phyloP scores from a whole-genome alignment of 2,888 invertebrate species.

The Philonicus albiceps region DNA sequence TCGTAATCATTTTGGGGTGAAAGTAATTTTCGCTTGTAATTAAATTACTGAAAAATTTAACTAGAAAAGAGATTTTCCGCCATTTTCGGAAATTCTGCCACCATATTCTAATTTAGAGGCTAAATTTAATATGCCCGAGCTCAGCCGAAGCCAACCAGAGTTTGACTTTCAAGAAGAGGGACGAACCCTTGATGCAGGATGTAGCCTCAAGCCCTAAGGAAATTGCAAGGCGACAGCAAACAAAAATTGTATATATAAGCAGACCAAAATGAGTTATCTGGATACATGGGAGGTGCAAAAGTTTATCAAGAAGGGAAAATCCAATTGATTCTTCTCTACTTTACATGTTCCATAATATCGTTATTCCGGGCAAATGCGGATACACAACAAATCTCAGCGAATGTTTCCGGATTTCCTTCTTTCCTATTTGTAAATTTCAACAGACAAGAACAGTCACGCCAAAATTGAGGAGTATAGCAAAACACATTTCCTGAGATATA shows the following conservation, averaged over 20 bases:
- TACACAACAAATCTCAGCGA: not conserved
- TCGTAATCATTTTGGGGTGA: not conserved
- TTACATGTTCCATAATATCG: not conserved
- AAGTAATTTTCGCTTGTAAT: not conserved
- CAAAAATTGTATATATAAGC: not conserved
- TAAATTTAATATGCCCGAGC: not conserved
- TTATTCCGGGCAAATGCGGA: not conserved
- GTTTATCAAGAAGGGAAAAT: not conserved
- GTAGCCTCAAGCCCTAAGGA: not conserved
- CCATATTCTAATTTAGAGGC: constrained; percentile 7
- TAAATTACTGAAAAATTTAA: not conserved
- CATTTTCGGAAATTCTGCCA: not conserved
- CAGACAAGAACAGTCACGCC: no score
- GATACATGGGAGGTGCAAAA: not conserved
- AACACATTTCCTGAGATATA: no score
- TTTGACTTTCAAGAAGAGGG: not conserved
- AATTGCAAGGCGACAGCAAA: not conserved
- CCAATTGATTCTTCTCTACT: not conserved
- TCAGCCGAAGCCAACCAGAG: not conserved
- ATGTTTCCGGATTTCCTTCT: not conserved
- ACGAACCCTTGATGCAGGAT: not conserved
- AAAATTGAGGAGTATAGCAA: no score
- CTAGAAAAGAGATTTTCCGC: not conserved
- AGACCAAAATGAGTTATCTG: not conserved
- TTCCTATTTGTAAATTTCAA: no score